Base-by-base conservation (phyloP, 1,140 invertebrate species). In the Drosophila bifasciata region DNA sequence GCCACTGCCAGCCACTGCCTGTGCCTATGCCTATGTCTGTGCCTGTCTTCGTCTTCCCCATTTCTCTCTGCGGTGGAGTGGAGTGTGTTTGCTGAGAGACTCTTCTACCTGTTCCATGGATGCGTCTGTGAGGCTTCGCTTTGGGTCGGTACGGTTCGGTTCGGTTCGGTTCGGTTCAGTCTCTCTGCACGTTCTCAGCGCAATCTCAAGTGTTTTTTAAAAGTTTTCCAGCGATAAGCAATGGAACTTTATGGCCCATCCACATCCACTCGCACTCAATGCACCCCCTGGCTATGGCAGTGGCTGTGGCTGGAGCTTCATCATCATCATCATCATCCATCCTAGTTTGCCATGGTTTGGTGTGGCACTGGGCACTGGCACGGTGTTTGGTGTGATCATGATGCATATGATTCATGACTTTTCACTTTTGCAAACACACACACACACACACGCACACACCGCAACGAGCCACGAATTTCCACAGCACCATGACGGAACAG, bases 141-240 rank as follows among this genome's bases (percentile, higher is more conserved):
- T 57, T 46, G 62, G 43, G 60, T 52, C 17, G 59, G 13, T 32
- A 49, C 9, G 23, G 52, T 36, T 56, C 43, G 32, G 11, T 36
- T 56, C 43, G 32, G 11, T 76, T 56, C 45, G 62, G 43, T 72
- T 53, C 19, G 56, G 11, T 36, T 55, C 7, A 58, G 52, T 48
- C 75, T 77, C 52, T 60, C 50, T 40, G 67, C 72, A 69, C 58
- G 64, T 86, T 81, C 69, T 75, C 61, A 76, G 46, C 55, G 55
- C 78, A 76, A 86, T 86, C 83, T 86, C 74, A 88, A 86, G 81
- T 88, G 74, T 77, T 86, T 88, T 80, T 88, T 88, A 71, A 79
- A 88, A 88, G 83, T 88, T 83, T 88, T 78, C 78, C 83, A 86
- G 75, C 83, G 83, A 86, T 86, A 88, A 83, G 83, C 78, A 76